Base-by-base conservation (phyloP, 2,113 vertebrate species). In the Albula goreensis region DNA sequence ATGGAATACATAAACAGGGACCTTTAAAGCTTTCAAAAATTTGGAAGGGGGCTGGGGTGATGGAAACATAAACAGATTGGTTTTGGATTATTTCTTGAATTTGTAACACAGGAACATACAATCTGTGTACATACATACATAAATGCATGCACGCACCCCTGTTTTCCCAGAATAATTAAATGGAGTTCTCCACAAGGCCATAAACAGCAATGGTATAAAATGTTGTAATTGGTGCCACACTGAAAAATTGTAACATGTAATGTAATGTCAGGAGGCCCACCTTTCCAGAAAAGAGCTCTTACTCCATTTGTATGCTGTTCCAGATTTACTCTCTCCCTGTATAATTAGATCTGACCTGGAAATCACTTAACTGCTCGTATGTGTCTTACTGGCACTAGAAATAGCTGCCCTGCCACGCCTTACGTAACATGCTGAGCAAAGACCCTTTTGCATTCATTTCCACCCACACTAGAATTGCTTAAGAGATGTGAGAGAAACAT, bases 281-380 rank as follows among this genome's bases (percentile, higher is more conserved):
- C 51, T 56, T 50, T 77, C 9, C n/a, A 63, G 60, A 12, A 12
- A 4, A 15, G 4, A 4, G 4, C 60, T 63, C 60, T 63, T 12
- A 3, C 4, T 82, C 66, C 81, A 91, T 93, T 92, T 89, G 83
- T 89, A 90, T 92, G 11, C 92, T 94, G 91, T 92, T 41, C 31
- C 31, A 41, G 31, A 82, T 92, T 91, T 91, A 94, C 91, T 89
- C 92, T 88, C 91, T 92, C 93, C 93, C 93, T 93, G 91, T 94
- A 94, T 94, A 95, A 95, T 94, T 94, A 95, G 91, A 94, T 90
- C 91, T 94, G 94, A 95, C 92, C 93, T 93, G 92, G 93, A 90
- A 94, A 95, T 94, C 93, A 95, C 93, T 95, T 94, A 95, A 93
- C 94, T 89, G 92, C 91, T 93, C 88, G 88, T 93, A 90, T 91